phyloP scores from a whole-genome alignment of 2,113 vertebrate species.

The Rhipidura dahli region DNA sequence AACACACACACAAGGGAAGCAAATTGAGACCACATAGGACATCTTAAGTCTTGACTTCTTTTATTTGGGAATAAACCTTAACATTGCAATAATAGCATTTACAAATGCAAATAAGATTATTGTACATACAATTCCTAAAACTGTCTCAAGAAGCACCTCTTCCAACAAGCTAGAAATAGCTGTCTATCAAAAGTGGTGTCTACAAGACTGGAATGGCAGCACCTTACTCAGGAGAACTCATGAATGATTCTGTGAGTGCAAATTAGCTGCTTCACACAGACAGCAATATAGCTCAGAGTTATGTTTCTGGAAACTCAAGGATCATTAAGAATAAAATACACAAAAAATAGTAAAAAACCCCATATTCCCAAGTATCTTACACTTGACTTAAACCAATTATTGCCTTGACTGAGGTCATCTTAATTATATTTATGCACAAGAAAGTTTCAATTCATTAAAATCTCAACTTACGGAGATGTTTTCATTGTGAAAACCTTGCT shows the following conservation, averaged over 20 bases:
- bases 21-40: not conserved
- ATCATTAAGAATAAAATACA: not conserved
- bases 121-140: not conserved
- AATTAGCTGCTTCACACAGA: not conserved
- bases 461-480: not conserved
- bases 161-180: not conserved
- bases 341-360: not conserved
- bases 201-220: not conserved
- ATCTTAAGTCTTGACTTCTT: not conserved
- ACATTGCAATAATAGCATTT: not conserved
- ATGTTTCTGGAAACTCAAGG: not conserved
- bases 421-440: not conserved
- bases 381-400: conserved; percentile 1
- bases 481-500: not conserved
- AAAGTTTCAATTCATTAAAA: conserved; percentile 4
- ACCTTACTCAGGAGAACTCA: not conserved
- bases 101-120: not conserved
- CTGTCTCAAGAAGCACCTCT: not conserved
- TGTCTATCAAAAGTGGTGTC: not conserved
- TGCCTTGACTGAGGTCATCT: not conserved
- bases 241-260: not conserved
- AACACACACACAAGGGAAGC: not conserved
- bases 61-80: not conserved
- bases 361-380: not conserved
- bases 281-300: not conserved